Evolutionary conservation across 2,888 invertebrate species (phyloP), one percentile per base, ranked within the genome.

Genomic region (Drosophila koepferae): DNA sequence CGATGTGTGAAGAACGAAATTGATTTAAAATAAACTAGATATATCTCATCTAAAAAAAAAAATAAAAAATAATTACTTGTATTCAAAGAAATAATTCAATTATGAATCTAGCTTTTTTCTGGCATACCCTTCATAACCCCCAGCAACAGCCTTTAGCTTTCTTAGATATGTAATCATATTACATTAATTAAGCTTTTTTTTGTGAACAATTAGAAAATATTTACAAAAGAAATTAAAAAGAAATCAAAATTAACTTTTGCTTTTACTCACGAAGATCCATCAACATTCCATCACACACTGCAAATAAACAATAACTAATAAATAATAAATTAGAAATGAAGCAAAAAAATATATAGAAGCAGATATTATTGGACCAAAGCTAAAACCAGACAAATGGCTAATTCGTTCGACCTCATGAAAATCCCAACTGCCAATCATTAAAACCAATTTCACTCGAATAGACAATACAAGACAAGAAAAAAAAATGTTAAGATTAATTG

Each of bases 401-500:
- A 65, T 64, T 63, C 28, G 40, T 58, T 53, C 23, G 63, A 66
- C 56, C 61, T 68, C 18, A 71, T 41, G 46, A 63, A 66, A 68
- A 44, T 36, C 63, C 44, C 76, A 63, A 18, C 63, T 62, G 66
- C 41, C 66, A 72, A 59, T 66, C 70, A 66, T 44, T 40, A 36
- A 61, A 53, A 34, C 28, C 54, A 73, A 63, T 62, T 70, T 75
- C 55, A 55, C 46, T 48, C 34, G 18, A 36, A 18, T 41, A 41
- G 38, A 20, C 16, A 59, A 55, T 54, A 28, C 28, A 28, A 28
- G 6, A 28, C 31, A 38, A 14, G 14, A 38, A 38, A 38, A 38
- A 5, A 34, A 34, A 75, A 48, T 54, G 7, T 16, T 31, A 55
- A 77, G 77, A 81, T 69, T 72, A 72, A 79, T 71, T 60, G 56